A percentile compares a stretch with the other conserved stretches of the same genome.
These are phyloP conservation scores for Nibea albiflora DNA, from an alignment of 2,113 vertebrate species.

Conservation along the genomic window DNA sequence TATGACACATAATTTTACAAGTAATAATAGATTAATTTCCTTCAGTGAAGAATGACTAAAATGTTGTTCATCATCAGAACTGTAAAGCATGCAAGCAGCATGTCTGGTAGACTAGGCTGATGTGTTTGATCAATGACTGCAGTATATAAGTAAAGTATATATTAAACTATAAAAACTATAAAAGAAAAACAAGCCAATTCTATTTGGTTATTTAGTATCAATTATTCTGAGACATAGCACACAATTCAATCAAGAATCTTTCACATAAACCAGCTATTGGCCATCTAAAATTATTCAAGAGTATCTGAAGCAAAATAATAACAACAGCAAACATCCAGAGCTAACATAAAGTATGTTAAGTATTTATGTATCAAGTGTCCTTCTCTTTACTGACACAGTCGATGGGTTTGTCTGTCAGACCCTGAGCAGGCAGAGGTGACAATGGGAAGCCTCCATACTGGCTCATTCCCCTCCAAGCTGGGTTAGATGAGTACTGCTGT, in stretches of 20 bases:
- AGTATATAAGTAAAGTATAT: background rate
- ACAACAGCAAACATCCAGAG: background rate
- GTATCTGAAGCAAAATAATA: background rate
- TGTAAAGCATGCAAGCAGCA: background rate
- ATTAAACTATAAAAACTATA: too few species aligned
- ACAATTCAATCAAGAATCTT: background rate
- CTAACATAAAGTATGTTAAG: background rate
- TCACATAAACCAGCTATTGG: background rate
- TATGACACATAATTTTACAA: background rate
- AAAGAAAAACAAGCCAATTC: background rate
- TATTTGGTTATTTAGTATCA: background rate
- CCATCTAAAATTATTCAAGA: background rate
- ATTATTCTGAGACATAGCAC: background rate
- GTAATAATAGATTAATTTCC: background rate
- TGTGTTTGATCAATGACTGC: background rate
- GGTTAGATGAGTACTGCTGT: background rate
- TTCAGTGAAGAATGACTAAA: background rate
- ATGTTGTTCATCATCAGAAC: background rate
- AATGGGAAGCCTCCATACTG: background rate
- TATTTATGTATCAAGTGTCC: constrained; percentile 28
- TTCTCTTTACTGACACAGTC: constrained; percentile 43
- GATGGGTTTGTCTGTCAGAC: background rate
- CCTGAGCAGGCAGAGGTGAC: background rate
- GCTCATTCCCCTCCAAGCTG: background rate
- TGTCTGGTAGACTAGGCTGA: background rate